Evolutionary conservation across 2,888 invertebrate genomes (phyloP).

Genomic region (Thymelicus lineola): DNA sequence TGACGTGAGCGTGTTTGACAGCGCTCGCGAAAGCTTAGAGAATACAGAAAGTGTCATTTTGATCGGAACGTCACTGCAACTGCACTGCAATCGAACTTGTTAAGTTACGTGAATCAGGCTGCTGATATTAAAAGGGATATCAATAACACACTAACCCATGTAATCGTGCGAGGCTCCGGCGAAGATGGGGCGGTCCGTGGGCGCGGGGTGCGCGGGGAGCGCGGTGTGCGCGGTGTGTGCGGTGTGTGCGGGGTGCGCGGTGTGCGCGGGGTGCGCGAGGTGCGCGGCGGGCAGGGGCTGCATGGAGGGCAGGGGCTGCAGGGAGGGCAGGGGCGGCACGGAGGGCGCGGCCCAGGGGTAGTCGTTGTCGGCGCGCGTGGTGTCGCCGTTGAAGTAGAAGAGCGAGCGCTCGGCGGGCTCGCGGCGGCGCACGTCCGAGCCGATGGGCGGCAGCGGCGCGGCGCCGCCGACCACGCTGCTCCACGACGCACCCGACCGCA

Average conservation of each 20-base stretch:
- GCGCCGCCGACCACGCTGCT: slow-evolving; percentile 68
- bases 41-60: no score
- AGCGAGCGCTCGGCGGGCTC: slow-evolving; percentile 77
- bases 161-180: slow-evolving; percentile 50
- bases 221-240: slow-evolving; percentile 52
- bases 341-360: slow-evolving; percentile 70
- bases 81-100: no score
- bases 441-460: slow-evolving; percentile 66
- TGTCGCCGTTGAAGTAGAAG: slow-evolving; percentile 77
- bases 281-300: slow-evolving; percentile 43
- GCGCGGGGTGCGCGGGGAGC: slow-evolving; percentile 41
- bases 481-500: slow-evolving; percentile 71
- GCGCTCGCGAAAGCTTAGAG: no score
- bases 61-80: no score
- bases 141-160: slow-evolving; percentile 49
- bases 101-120: no score
- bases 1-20: no score
- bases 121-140: no score
- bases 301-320: slow-evolving; percentile 50
- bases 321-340: slow-evolving; percentile 44
- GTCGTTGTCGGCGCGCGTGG: slow-evolving; percentile 63
- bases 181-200: slow-evolving; percentile 45
- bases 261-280: slow-evolving; percentile 35
- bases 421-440: slow-evolving; percentile 68
- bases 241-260: slow-evolving; percentile 40